A percentile compares a stretch with the other conserved stretches of the same genome.
Evolutionary conservation across 2,113 vertebrate genomes (phyloP).

Genomic region (Suncus etruscus): DNA sequence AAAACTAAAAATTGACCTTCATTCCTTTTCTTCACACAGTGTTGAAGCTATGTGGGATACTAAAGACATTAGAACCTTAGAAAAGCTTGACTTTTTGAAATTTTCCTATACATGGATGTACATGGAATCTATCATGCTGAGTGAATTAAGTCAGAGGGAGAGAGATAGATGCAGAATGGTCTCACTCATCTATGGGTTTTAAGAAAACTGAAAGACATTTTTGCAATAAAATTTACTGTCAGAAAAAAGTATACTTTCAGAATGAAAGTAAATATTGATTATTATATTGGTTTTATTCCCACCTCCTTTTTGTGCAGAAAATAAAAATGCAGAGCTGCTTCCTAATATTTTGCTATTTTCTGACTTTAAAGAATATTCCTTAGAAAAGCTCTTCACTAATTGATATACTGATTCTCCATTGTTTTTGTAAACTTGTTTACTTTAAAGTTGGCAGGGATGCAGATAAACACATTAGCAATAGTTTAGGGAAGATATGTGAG

Average conservation of each 20-base stretch:
- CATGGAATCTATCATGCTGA: too few relatives aligned
- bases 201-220: neutral
- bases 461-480: neutral
- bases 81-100: neutral
- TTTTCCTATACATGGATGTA: too few relatives aligned
- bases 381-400: slow-evolving; percentile 26
- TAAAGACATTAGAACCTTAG: neutral
- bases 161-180: too few relatives aligned
- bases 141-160: too few relatives aligned
- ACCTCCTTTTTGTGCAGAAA: neutral
- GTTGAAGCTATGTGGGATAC: neutral
- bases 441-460: neutral
- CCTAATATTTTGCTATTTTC: neutral
- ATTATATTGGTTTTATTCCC: slow-evolving; percentile 52
- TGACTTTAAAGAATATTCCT: slow-evolving; percentile 30
- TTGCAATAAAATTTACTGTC: too few relatives aligned
- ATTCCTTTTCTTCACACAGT: neutral
- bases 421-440: neutral
- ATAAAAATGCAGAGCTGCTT: slow-evolving; percentile 29
- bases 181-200: too few relatives aligned
- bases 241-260: too few relatives aligned
- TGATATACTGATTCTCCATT: neutral
- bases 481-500: neutral
- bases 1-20: too few relatives aligned
- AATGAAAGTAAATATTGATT: slow-evolving; percentile 75